Conservation (phyloP, 2,113 vertebrate genomes). For the Chamaea fasciata region DNA sequence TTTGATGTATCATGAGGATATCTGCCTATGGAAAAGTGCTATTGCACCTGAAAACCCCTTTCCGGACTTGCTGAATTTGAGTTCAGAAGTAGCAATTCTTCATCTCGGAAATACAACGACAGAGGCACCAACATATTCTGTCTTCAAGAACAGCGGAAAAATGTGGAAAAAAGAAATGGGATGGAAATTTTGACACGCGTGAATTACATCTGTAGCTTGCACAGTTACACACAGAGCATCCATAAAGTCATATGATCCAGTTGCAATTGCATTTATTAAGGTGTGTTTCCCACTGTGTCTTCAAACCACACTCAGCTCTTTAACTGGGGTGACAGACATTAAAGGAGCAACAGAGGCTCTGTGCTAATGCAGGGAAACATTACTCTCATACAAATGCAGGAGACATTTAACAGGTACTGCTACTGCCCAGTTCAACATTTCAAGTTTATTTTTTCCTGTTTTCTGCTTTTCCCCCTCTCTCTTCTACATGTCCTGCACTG, state of each 20-base stretch:
- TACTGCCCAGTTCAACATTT: not conserved
- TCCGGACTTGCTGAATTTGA: not conserved
- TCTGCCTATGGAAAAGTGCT: not conserved
- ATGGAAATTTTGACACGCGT: not conserved
- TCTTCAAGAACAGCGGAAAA: not conserved
- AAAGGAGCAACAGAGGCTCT: fast-evolving
- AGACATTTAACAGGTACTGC: not conserved
- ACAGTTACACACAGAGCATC: fast-evolving
- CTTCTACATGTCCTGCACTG: not conserved
- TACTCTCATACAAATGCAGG: not conserved
- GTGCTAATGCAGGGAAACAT: not conserved
- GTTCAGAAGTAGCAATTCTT: fast-evolving
- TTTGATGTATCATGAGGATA: not conserved
- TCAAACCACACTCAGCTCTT: not conserved
- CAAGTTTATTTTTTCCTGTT: not conserved
- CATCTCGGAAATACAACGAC: not conserved
- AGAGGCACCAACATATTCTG: fast-evolving
- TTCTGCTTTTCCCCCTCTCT: not conserved
- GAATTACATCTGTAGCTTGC: not conserved
- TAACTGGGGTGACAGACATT: not conserved
- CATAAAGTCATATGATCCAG: not conserved
- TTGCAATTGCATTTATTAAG: not conserved
- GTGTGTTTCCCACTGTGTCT: not conserved
- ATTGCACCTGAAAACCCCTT: not conserved
- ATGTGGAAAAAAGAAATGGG: not conserved